Percentiles rank a stretch among this genome's conserved stretches.
These are phyloP conservation scores for Thomomys bottae DNA, from an alignment of 2,113 vertebrate genomes.

Conservation along the genomic window DNA sequence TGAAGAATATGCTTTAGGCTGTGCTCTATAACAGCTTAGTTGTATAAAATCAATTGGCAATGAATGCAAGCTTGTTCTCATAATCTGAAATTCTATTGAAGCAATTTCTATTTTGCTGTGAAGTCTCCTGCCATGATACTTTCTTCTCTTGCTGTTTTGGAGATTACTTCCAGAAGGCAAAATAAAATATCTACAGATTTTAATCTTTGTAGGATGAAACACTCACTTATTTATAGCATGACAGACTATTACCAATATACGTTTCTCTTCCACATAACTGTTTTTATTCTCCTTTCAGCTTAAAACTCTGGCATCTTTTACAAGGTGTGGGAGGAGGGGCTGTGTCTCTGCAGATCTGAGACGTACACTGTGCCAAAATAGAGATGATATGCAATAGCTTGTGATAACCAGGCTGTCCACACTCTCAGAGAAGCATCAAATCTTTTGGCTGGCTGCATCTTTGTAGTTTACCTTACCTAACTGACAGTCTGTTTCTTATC, in stretches of 20 bases:
- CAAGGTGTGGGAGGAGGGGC: neutral
- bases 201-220: neutral
- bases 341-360: slow-evolving; percentile 10
- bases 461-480: slow-evolving; percentile 51
- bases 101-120: neutral
- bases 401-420: slow-evolving; percentile 2
- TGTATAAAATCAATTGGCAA: neutral
- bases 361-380: neutral
- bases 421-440: neutral
- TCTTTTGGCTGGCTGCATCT: slow-evolving; percentile 33
- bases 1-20: neutral
- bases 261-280: neutral
- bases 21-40: neutral
- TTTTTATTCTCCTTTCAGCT: neutral
- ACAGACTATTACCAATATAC: neutral
- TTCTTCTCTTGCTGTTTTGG: neutral
- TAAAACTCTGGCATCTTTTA: neutral
- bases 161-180: slow-evolving; percentile 19
- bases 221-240: neutral
- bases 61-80: neutral
- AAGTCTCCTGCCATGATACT: neutral
- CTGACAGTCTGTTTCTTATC: neutral
- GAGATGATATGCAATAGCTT: neutral
- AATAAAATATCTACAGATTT: neutral
- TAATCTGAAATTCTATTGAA: slow-evolving; percentile 5